These are phyloP conservation scores for Listrodromus nycthemerus DNA, from an alignment of 2,888 invertebrate genomes.

Conservation along the genomic window DNA sequence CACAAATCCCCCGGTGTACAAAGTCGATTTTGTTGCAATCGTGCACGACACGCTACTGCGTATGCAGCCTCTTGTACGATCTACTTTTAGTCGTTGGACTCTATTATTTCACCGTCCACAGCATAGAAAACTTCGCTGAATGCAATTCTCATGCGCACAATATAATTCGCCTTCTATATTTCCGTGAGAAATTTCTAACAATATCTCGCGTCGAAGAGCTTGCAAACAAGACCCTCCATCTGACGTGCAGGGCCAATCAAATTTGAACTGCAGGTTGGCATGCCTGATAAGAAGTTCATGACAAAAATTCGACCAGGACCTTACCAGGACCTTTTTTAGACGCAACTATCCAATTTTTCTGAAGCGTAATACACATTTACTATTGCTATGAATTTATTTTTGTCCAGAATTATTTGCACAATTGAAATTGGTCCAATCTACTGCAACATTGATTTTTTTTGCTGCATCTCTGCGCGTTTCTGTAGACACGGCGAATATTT, in stretches of 20 bases:
- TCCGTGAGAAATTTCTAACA: constrained; percentile 1
- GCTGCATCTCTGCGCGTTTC: too few species aligned
- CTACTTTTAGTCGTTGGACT: background rate
- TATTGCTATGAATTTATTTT: too few species aligned
- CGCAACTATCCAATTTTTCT: background rate
- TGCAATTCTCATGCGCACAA: background rate
- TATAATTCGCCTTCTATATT: constrained; percentile 1
- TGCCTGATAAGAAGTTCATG: background rate
- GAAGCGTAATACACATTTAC: background rate
- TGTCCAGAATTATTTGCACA: too few species aligned
- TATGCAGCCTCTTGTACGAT: background rate
- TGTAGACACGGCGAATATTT: too few species aligned
- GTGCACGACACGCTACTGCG: background rate
- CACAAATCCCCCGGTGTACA: background rate
- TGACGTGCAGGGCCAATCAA: background rate
- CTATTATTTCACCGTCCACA: background rate
- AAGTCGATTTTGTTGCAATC: background rate
- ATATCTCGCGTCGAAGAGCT: constrained; percentile 5
- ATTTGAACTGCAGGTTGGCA: constrained; percentile 7
- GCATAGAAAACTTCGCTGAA: background rate
- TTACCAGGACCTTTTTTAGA: background rate
- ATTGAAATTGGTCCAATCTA: too few species aligned
- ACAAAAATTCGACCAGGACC: background rate
- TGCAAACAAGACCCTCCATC: background rate
- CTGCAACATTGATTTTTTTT: too few species aligned